phyloP scores from a whole-genome alignment of 2,113 vertebrate species.

The Leuciscus idus region DNA sequence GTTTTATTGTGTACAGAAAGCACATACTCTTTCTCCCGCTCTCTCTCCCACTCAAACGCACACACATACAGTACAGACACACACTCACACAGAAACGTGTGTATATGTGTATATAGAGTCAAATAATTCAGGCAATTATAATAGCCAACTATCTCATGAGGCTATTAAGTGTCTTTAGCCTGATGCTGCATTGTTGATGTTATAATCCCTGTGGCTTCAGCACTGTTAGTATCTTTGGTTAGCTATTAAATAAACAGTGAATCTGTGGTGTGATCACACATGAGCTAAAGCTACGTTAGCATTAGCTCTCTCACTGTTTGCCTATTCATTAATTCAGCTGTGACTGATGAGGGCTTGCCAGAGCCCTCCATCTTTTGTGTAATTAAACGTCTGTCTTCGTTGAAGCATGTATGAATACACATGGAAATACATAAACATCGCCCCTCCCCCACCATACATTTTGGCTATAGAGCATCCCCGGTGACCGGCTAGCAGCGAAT shows the following conservation, averaged over 20 bases:
- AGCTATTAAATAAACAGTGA: conserved; percentile 17
- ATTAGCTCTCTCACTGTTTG: conserved; percentile 61
- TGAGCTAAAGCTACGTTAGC: conserved; percentile 13
- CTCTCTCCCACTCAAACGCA: no score
- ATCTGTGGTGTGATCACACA: conserved; percentile 16
- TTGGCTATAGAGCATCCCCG: conserved; percentile 39
- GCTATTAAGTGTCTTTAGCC: neutral
- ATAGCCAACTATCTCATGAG: neutral
- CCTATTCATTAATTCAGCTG: conserved; percentile 67
- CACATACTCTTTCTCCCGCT: no score
- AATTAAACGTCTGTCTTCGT: conserved; percentile 66
- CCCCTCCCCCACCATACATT: conserved; percentile 18
- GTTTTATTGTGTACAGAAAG: no score
- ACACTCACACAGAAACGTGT: no score
- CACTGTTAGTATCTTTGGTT: neutral
- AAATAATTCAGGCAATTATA: neutral
- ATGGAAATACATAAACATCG: conserved; percentile 10
- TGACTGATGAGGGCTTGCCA: conserved; percentile 63
- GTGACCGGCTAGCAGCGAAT: conserved; percentile 53
- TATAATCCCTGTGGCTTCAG: neutral
- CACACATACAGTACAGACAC: no score
- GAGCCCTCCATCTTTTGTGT: conserved; percentile 60
- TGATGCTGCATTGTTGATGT: neutral
- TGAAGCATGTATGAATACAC: conserved; percentile 35
- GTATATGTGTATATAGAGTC: neutral